phyloP scores from a whole-genome alignment of 2,113 vertebrate species.

The human (Homo sapiens) region DNA sequence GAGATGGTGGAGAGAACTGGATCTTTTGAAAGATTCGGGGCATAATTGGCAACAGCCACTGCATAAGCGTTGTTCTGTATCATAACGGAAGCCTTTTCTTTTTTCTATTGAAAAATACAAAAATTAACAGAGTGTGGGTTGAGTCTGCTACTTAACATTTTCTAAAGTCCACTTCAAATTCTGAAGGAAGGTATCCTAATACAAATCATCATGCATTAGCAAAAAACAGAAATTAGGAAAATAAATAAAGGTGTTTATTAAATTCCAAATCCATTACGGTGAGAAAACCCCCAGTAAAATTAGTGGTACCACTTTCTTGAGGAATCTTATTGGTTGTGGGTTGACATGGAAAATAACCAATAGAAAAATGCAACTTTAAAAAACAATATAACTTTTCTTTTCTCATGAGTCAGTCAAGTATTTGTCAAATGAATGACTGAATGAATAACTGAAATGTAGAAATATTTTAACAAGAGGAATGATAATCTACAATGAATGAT shows the following conservation, averaged over 20 bases:
- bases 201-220: background rate
- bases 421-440: background rate
- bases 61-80: constrained; percentile 99
- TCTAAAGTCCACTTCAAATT: constrained; percentile 30
- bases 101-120: constrained; percentile 91
- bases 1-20: constrained; percentile 95
- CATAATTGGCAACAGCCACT: constrained; percentile 98
- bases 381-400: background rate
- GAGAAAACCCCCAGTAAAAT: background rate
- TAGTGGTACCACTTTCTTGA: background rate
- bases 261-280: background rate
- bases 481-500: background rate
- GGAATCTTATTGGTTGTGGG: background rate
- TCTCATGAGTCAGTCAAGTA: background rate
- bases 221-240: background rate
- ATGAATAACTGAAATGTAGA: background rate
- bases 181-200: constrained; percentile 5
- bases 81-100: constrained; percentile 94
- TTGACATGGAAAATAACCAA: background rate
- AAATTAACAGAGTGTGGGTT: constrained; percentile 32
- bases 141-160: background rate
- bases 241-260: background rate
- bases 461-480: background rate
- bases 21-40: constrained; percentile 97
- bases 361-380: background rate